Base-by-base conservation (phyloP, 2,888 invertebrate genomes). In the Monoplex corrugatus region DNA sequence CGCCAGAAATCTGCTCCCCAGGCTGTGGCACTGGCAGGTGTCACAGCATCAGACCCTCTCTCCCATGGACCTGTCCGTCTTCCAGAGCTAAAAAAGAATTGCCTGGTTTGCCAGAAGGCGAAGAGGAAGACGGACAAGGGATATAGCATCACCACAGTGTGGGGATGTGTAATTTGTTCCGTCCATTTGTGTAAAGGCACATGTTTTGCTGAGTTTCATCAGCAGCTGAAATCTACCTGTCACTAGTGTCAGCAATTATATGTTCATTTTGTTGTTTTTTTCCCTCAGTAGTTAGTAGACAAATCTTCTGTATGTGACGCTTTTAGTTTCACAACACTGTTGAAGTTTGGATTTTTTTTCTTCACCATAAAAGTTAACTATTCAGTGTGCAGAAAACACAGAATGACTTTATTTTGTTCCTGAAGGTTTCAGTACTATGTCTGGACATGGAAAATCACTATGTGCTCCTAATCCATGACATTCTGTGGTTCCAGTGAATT, bases 181-280 rank as follows among this genome's bases (percentile, higher is more conserved):
- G 68, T 68, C 28, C 68, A 68, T 68, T 68, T 68, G 68, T 68
- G 68, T n/a, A 68, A 68, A n/a, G 68, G 68, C 23, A 23, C 23
- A n/a, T 68, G 68, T n/a, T 68, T 68, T 68, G 68, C 68, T n/a
- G 28, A 68, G 6, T 68, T 68, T 68, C 68, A 68, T n/a, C 68
- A 68, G 68, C 23, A 68, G 28, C n/a, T 3, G 68, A n/a, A 23
- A 23, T 0, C 23, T 8, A 68, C 28, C n/a, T n/a, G 23, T 68
- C 19, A 68, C 68, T n/a, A 68, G 68, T 68, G 28, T n/a, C 8
- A 6, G 23, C 68, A 68, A 68, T 68, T 68, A 3, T 68, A 28
- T 68, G 68, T 19, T 19, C 28, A 28, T 3, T 68, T 28, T 68
- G 16, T 28, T 68, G 68, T 28, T 50, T 19, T n/a, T n/a, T n/a